phyloP scores from a whole-genome alignment of 2,797 vertebrate genomes.

The Clarias fuscus region DNA sequence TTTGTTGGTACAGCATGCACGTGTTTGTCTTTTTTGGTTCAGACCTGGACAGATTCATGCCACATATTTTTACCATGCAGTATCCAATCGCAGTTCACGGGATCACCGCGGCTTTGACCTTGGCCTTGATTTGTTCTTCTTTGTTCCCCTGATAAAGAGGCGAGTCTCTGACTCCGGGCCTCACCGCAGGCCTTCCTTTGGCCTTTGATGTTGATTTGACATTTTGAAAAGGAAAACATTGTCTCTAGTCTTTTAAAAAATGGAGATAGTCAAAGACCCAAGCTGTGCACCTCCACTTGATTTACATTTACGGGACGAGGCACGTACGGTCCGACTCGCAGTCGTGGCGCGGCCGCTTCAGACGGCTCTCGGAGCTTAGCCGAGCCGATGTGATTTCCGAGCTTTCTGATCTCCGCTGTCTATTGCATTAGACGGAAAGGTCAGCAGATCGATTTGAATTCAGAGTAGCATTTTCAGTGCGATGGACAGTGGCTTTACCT shows the following conservation, averaged over 20 bases:
- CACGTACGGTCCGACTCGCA: slow-evolving; percentile 6
- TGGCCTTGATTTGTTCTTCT: slow-evolving; percentile 28
- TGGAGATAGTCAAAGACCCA: neutral
- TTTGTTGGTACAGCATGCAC: neutral
- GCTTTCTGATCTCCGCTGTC: slow-evolving; percentile 55
- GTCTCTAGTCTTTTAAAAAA: neutral
- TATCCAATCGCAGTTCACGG: neutral
- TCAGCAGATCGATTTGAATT: slow-evolving; percentile 61
- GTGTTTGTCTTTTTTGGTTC: too few relatives aligned
- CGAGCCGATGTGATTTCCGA: slow-evolving; percentile 54
- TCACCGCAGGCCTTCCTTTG: slow-evolving; percentile 19
- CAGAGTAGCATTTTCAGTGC: slow-evolving; percentile 49
- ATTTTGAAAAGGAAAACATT: slow-evolving; percentile 20
- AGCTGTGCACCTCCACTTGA: slow-evolving; percentile 31
- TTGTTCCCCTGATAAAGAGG: slow-evolving; percentile 18
- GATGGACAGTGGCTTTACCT: slow-evolving; percentile 37
- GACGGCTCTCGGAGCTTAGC: slow-evolving; percentile 47
- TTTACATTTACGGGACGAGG: slow-evolving; percentile 35
- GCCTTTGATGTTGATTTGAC: neutral
- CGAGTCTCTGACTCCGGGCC: neutral
- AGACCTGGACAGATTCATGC: neutral
- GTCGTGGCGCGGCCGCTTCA: slow-evolving; percentile 42
- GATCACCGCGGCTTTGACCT: slow-evolving; percentile 25
- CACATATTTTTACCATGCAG: neutral
- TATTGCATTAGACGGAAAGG: slow-evolving; percentile 63